phyloP scores from a whole-genome alignment of 2,888 invertebrate genomes.

The Parapristionchus giblindavisi region DNA sequence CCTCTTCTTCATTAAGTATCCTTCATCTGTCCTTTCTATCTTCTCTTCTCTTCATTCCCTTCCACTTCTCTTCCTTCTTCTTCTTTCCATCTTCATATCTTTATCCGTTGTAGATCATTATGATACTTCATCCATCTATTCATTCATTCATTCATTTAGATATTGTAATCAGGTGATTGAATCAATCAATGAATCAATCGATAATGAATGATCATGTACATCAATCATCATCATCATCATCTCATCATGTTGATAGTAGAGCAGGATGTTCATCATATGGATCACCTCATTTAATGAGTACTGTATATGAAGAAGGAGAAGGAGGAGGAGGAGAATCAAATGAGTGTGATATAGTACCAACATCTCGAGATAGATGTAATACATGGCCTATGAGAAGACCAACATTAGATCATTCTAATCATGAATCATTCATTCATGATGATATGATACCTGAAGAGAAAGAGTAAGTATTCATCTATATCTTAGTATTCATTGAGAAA shows the following conservation, averaged over 20 bases:
- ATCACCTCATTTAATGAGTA: background rate
- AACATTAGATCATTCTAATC: background rate
- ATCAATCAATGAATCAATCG: too few species aligned
- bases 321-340: constrained; percentile 1
- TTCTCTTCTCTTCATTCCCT: background rate
- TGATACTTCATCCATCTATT: too few species aligned
- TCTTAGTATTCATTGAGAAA: background rate
- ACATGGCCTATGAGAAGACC: constrained; percentile 29
- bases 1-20: background rate
- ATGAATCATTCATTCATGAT: constrained; percentile 5
- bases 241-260: background rate
- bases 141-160: too few species aligned
- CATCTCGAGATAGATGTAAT: constrained; percentile 18
- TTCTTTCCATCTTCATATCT: background rate
- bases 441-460: constrained; percentile 12
- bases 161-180: too few species aligned
- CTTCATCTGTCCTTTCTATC: background rate
- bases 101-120: background rate
- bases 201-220: background rate
- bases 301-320: constrained; percentile 13
- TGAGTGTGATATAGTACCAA: background rate
- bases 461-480: constrained; percentile 4
- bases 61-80: constrained; percentile 2
- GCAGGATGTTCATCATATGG: too few species aligned
- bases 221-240: background rate